phyloP scores from a whole-genome alignment of 2,113 vertebrate genomes.

The Terrapene triunguis region DNA sequence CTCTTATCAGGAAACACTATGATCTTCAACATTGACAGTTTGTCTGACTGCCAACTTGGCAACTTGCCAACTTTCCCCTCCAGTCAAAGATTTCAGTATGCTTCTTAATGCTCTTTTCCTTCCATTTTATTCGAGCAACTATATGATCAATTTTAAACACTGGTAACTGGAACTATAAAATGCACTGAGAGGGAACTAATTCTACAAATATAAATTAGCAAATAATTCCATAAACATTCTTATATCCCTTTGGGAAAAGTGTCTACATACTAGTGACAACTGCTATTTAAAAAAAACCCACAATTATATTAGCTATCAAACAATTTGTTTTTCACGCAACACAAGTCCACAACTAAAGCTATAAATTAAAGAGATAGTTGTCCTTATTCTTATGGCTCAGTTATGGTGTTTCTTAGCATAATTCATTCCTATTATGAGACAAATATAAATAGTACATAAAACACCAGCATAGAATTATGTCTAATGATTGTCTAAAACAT shows the following conservation, averaged over 20 bases:
- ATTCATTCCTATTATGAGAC: background rate
- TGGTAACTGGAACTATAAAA: background rate
- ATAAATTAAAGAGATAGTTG: background rate
- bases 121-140: background rate
- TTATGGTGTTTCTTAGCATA: background rate
- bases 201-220: accelerated
- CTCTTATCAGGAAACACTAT: background rate
- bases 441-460: background rate
- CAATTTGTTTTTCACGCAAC: background rate
- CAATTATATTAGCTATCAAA: background rate
- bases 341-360: background rate
- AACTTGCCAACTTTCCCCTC: background rate
- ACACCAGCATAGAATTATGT: background rate
- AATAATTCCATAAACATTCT: background rate
- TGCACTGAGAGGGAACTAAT: background rate
- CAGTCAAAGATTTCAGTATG: accelerated
- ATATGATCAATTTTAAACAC: background rate
- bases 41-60: slow-evolving; percentile 31
- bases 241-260: background rate
- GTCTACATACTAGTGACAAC: background rate
- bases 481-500: background rate
- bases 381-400: background rate
- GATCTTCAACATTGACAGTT: slow-evolving; percentile 24
- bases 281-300: background rate
- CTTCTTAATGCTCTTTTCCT: slow-evolving; percentile 13